Evolutionary conservation across 1,140 invertebrate genomes (phyloP), one percentile per base, ranked within the genome.

Genomic region (Eciton burchellii): DNA sequence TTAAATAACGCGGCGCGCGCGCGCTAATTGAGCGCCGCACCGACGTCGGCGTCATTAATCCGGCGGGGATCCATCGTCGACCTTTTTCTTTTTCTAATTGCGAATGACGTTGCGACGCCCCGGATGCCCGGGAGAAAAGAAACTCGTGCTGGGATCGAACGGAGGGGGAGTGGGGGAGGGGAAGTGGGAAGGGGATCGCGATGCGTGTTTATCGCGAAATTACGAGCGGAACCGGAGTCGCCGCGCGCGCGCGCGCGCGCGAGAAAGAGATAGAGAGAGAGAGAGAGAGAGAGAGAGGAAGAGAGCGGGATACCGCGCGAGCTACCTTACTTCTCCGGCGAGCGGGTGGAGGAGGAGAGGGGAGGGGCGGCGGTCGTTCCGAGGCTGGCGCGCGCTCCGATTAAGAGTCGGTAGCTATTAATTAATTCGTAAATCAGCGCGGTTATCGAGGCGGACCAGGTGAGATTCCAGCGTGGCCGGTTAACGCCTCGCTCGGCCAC

Each of bases 401-500:
- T 70, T 56, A 56, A 68, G 26, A 65, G 16, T 47, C 43, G 43
- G 14, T 77, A 35, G 71, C 43, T 41, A 24, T 19, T 62, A 79
- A 60, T 60, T 83, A 70, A 62, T 68, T 49, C 47, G 41, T 62
- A 81, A 70, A 72, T 81, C 57, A 57, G 60, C n/a, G 66, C n/a
- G 66, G 66, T 29, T 59, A 72, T 81, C 68, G 63, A 65, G 29
- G 68, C 8, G 56, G 56, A 12, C 24, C 56, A 24, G 63, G 56
- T 83, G 56, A 85, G 74, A 85, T 83, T 83, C 81, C 81, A 35
- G 59, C 47, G 12, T 43, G 49, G 19, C 24, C 5, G 68, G 66
- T 73, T 73, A 72, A 81, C 66, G 77, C 54, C 57, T 62, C 63
- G 62, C n/a, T 5, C 43, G 43, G 81, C 83, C 83, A 84, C 81